phyloP scores from a whole-genome alignment of 2,113 vertebrate genomes.

The Fulmarus glacialis region DNA sequence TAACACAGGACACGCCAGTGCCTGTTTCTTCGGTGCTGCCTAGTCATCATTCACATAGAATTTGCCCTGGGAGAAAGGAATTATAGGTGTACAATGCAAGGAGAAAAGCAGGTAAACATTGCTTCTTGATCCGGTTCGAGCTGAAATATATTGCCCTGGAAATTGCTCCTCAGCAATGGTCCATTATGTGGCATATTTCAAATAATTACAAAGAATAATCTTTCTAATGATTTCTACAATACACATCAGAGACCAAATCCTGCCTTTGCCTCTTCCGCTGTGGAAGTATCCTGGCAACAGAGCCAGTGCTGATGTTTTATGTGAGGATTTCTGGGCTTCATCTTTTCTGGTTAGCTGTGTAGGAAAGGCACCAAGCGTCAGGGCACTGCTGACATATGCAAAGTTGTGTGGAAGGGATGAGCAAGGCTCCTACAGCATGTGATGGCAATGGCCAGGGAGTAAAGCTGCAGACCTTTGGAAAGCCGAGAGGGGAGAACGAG shows the following conservation, averaged over 20 bases:
- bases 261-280: not conserved
- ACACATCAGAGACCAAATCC: not conserved
- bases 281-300: conserved; percentile 61
- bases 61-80: not conserved
- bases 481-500: not conserved
- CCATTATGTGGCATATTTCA: not conserved
- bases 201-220: not conserved
- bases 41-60: not conserved
- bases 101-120: not conserved
- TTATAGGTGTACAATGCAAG: not conserved
- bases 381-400: not conserved
- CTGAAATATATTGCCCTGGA: not conserved
- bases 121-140: not conserved
- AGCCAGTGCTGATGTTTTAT: conserved; percentile 9
- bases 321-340: conserved; percentile 23
- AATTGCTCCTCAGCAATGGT: not conserved
- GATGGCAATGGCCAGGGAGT: not conserved
- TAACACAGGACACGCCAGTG: not conserved
- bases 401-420: not conserved
- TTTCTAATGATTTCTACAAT: conserved; percentile 29
- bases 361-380: not conserved
- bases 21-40: not conserved
- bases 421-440: not conserved
- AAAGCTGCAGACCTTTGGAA: not conserved
- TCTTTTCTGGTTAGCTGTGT: not conserved